Percentiles rank a stretch among this genome's conserved stretches.
Conservation (phyloP, 2,888 invertebrate species). For the Cataglyphis cursor region DNA sequence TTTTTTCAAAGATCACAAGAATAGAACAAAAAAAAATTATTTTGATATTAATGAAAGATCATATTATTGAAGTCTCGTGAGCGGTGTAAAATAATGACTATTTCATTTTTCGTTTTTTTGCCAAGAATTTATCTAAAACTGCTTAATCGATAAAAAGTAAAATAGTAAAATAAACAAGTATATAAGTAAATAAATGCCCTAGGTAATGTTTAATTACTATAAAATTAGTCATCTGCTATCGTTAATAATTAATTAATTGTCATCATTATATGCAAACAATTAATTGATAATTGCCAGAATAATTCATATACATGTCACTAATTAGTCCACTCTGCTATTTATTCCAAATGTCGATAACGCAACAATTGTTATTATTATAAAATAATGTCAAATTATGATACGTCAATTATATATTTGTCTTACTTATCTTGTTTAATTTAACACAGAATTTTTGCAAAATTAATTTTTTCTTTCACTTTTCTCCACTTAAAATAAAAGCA, state of each 20-base stretch:
- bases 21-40: background rate
- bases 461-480: slow-evolving; percentile 4
- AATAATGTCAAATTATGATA: slow-evolving; percentile 37
- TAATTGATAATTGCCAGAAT: slow-evolving; percentile 55
- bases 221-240: slow-evolving; percentile 47
- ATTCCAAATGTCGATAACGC: slow-evolving; percentile 51
- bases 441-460: background rate
- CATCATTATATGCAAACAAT: slow-evolving; percentile 55
- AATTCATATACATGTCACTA: slow-evolving; percentile 49
- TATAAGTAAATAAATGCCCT: slow-evolving; percentile 32
- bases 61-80: background rate
- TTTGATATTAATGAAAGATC: background rate
- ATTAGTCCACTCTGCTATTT: slow-evolving; percentile 49
- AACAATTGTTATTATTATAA: slow-evolving; percentile 49
- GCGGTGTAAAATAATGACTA: background rate
- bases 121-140: background rate
- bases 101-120: background rate
- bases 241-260: slow-evolving; percentile 56
- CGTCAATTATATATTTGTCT: slow-evolving; percentile 34
- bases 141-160: background rate
- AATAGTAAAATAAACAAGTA: slow-evolving; percentile 9
- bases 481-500: background rate
- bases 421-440: slow-evolving; percentile 31
- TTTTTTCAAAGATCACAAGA: background rate
- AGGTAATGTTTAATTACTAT: slow-evolving; percentile 43